Percentiles rank a stretch among this genome's conserved stretches.
Evolutionary conservation across 64 coral and sea anemone genomes (phyloP).

Genomic region (Stylophora pistillata): DNA sequence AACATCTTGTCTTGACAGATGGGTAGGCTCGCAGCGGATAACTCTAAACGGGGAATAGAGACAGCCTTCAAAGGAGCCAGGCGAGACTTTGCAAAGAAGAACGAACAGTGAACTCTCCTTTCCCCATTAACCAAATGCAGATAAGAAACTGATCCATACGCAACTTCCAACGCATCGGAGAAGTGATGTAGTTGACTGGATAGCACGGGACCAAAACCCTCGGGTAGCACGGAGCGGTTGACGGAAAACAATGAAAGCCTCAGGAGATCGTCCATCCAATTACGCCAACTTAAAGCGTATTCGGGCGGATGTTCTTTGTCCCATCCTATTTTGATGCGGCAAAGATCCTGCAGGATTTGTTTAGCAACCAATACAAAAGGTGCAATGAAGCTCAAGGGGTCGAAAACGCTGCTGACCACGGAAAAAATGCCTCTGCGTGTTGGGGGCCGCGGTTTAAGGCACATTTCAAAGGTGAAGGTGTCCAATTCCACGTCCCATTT

Average conservation of each 20-base stretch:
- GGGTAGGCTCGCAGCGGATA: slow-evolving; percentile 18
- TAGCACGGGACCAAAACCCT: neutral
- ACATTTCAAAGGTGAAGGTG: slow-evolving; percentile 43
- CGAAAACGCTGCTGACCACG: slow-evolving; percentile 41
- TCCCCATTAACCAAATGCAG: neutral
- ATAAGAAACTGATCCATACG: slow-evolving; percentile 16
- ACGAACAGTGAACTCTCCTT: slow-evolving; percentile 1
- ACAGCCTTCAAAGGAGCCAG: slow-evolving; percentile 36
- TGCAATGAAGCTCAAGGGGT: slow-evolving; percentile 54
- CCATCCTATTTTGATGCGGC: slow-evolving; percentile 57
- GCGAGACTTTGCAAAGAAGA: slow-evolving; percentile 37
- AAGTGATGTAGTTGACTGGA: slow-evolving; percentile 67
- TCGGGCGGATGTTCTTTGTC: slow-evolving; percentile 50
- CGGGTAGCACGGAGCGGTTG: neutral
- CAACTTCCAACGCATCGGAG: slow-evolving; percentile 58
- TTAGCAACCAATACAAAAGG: slow-evolving; percentile 54
- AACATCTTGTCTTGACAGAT: slow-evolving; percentile 3
- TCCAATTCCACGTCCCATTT: slow-evolving; percentile 45
- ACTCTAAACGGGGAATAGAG: slow-evolving; percentile 31
- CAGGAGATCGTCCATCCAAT: slow-evolving; percentile 61
- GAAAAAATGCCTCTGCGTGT: slow-evolving; percentile 39
- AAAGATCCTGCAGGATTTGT: slow-evolving; percentile 59
- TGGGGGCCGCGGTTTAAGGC: slow-evolving; percentile 20
- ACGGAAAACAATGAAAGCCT: too few relatives aligned
- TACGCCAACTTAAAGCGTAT: slow-evolving; percentile 41